A percentile compares a stretch with the other conserved stretches of the same genome.
phyloP scores from a whole-genome alignment of 1,140 invertebrate species.

The Zaprionus davidi region DNA sequence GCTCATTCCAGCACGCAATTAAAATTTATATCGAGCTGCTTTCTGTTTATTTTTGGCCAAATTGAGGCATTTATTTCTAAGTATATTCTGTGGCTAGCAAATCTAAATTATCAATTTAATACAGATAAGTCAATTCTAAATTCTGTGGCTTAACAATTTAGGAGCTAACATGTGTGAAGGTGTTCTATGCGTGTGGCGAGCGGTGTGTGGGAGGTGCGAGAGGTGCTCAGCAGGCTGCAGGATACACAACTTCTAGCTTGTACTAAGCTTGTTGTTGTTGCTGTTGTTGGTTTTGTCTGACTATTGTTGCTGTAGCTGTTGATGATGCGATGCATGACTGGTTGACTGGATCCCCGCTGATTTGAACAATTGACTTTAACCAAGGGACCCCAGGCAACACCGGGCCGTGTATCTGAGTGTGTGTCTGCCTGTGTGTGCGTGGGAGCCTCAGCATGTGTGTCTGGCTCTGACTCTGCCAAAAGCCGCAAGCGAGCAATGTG shows the following conservation, averaged over 20 bases:
- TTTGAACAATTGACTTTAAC: slow-evolving; percentile 33
- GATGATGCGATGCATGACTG: slow-evolving; percentile 56
- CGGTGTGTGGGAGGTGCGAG: neutral
- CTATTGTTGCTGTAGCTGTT: slow-evolving; percentile 9
- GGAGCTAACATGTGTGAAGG: neutral
- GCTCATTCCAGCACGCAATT: neutral
- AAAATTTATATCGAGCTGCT: neutral
- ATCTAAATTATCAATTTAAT: neutral
- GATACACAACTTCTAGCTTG: slow-evolving; percentile 15
- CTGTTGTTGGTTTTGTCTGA: neutral
- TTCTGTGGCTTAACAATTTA: neutral
- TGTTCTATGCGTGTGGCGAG: slow-evolving; percentile 12
- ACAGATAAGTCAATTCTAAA: neutral
- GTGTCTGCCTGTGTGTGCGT: neutral
- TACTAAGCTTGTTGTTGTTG: neutral
- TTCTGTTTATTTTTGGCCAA: neutral
- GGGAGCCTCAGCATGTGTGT: neutral
- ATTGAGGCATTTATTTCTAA: neutral
- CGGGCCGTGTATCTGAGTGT: neutral
- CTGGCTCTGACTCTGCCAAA: neutral
- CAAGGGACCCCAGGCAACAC: slow-evolving; percentile 9
- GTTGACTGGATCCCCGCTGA: slow-evolving; percentile 32
- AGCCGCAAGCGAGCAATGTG: neutral
- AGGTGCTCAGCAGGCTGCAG: slow-evolving; percentile 9
- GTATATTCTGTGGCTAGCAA: neutral